Evolutionary conservation across 2,113 vertebrate genomes (phyloP), one percentile per base, ranked within the genome.

Genomic region (Puntigrus tetrazona): DNA sequence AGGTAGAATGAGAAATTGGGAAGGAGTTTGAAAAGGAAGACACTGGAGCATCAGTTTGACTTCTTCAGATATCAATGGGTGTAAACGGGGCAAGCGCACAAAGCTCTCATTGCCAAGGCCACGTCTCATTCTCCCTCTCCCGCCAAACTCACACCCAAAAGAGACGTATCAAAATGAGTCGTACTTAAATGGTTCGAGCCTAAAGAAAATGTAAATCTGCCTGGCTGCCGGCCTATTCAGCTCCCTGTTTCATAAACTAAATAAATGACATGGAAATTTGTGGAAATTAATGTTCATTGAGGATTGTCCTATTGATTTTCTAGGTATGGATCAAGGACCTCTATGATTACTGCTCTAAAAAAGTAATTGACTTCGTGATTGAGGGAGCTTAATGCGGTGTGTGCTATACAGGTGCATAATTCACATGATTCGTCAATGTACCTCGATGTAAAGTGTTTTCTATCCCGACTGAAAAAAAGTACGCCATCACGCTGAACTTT

Each of bases 241-340:
- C 38, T 59, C 76, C 36, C 16, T 22, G 77, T 45, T 65, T 80
- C 57, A 80, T 80, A 63, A 61, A 59, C 52, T 27, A 41, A 63
- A 65, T 65, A 45, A 65, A 65, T 80, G 38, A 80, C 25, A 43
- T 78, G 22, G n/a, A 61, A 20, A 78, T 61, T 29, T 55, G 52
- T 61, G 76, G 52, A 78, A 78, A 78, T 78, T 25, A 78, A 78
- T 77, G n/a, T 45, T 43, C 38, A 80, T 80, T 29, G 38, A 20
- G 57, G 16, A 45, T 80, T 45, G 38, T 65, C 38, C 78, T 45
- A 80, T 80, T 80, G 78, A 65, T 65, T 80, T 65, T 80, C 57
- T 45, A 45, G 38, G 57, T 31, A 43, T 80, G 78, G 78, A 80
- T 61, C 77, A 78, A 78, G 75, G 75, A 78, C 47, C 75, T 78